Percentiles rank a stretch among this genome's conserved stretches.
These are phyloP conservation scores for Pseudachorutes palmiensis DNA, from an alignment of 1,140 invertebrate genomes.

Conservation along the genomic window DNA sequence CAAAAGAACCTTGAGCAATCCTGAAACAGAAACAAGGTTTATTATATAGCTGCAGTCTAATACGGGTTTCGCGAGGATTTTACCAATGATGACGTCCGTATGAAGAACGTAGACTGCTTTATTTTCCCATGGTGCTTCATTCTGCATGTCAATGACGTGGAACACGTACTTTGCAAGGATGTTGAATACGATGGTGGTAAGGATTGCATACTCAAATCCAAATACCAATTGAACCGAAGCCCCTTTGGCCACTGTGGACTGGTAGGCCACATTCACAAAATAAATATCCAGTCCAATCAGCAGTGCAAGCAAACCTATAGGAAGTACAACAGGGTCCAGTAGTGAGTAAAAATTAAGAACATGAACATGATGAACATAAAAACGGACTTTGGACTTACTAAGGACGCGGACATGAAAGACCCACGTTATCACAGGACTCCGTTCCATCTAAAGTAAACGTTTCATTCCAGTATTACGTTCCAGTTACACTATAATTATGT, in stretches of 20 bases:
- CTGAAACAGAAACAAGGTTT: constrained; percentile 43
- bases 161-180: constrained; percentile 92
- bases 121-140: constrained; percentile 97
- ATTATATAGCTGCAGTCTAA: too few species aligned
- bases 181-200: constrained; percentile 87
- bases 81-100: constrained; percentile 91
- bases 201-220: constrained; percentile 98
- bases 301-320: constrained; percentile 62
- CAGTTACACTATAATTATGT: constrained; percentile 71
- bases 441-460: constrained; percentile 82
- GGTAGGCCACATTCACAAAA: constrained; percentile 90
- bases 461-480: constrained; percentile 95
- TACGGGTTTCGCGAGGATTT: constrained; percentile 41
- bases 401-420: constrained; percentile 90
- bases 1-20: constrained; percentile 71
- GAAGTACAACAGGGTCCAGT: constrained; percentile 1
- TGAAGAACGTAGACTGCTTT: constrained; percentile 96
- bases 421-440: constrained; percentile 92
- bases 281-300: constrained; percentile 74
- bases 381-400: constrained; percentile 49
- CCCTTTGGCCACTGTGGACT: constrained; percentile 86
- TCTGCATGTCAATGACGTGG: constrained; percentile 86
- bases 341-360: too few species aligned
- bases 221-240: constrained; percentile 97
- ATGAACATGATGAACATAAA: too few species aligned